These are phyloP conservation scores for Platycheirus rosarum DNA, from an alignment of 2,888 invertebrate genomes.

Conservation along the genomic window DNA sequence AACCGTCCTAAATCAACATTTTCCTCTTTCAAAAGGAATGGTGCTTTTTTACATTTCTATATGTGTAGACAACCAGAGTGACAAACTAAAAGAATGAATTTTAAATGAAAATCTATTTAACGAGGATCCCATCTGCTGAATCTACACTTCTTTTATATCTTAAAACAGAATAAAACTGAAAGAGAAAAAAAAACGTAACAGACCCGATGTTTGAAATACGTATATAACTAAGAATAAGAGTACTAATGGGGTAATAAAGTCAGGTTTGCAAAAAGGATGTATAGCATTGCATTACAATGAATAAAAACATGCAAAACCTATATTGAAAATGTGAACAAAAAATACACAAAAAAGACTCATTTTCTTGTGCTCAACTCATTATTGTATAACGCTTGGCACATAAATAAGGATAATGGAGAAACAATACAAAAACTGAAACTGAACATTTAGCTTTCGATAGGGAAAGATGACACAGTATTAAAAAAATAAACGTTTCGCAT, in stretches of 20 bases:
- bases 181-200: neutral
- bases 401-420: conserved; percentile 55
- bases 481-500: conserved; percentile 4
- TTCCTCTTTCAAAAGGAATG: neutral
- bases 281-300: neutral
- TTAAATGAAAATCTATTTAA: conserved; percentile 15
- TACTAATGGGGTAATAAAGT: conserved; percentile 25
- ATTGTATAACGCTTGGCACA: conserved; percentile 49
- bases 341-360: neutral
- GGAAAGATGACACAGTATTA: neutral
- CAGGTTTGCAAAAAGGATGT: conserved; percentile 7
- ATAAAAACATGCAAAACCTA: conserved; percentile 15
- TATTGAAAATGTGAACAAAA: neutral
- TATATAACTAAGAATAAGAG: neutral
- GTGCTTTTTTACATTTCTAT: neutral
- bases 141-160: conserved; percentile 4
- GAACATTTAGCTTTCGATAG: neutral
- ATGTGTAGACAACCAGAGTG: neutral
- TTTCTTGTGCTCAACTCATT: conserved; percentile 23
- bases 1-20: neutral
- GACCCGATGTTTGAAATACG: neutral
- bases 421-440: conserved; percentile 38
- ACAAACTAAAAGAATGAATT: conserved; percentile 16
- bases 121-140: conserved; percentile 5
- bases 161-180: neutral